Base-by-base conservation (phyloP, 2,113 vertebrate species). In the Coptodon bakossiorum region DNA sequence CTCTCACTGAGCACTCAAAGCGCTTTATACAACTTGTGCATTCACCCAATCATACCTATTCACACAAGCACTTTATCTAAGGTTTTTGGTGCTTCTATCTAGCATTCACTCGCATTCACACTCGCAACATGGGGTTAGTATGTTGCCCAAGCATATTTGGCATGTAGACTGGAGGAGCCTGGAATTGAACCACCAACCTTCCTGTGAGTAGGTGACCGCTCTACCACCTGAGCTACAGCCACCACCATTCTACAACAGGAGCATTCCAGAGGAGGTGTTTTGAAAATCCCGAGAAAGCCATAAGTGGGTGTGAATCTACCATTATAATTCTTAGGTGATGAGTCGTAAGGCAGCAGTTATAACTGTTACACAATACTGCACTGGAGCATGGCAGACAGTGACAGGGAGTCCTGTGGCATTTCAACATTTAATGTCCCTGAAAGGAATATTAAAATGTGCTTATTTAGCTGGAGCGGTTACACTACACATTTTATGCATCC, bases 321-420 rank as follows among this genome's bases (percentile, higher is more conserved):
- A 40, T 78, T 80, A 29, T 6, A 86, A 93, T 86, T 87, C 73
- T 88, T 85, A 7, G 12, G 48, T 19, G 73, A 84, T 84, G 90
- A 93, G 79, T 91, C 2, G 73, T 4, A 24, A 5, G n/a, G 52
- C 52, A 81, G 48, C 3, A 29, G n/a, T 71, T 43, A 81, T 17
- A 27, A 24, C 10, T 16, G 59, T 89, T 90, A 19, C 71, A 84
- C 82, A 92, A 92, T 76, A 80, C 34, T 14, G 48, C 16, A 71
- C 57, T 13, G 31, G 10, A 78, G 53, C 17, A 8, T 11, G 12
- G 43, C 71, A 50, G 24, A 76, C 71, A 50, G 43, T 50, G 27
- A 8, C 19, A 34, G 56, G n/a, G 14, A 7, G 38, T 29, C 4
- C 45, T 61, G 45, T 6, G 4, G 52, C 9, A 50, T 50, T 12